phyloP scores from a whole-genome alignment of 2,797 vertebrate species.

The Myotis planiceps region DNA sequence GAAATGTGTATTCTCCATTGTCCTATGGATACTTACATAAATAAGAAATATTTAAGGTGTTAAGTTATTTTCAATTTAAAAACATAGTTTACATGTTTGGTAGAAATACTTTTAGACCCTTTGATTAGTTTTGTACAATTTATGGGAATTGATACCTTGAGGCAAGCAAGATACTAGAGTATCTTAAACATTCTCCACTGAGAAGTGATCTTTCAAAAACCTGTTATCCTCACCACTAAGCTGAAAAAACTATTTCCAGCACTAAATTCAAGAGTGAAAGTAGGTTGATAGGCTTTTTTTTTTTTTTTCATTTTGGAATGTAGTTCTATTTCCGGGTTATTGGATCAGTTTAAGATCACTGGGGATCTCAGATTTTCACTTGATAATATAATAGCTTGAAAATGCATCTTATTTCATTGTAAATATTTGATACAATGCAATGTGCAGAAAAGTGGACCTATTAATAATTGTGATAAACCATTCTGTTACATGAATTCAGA shows the following conservation, averaged over 20 bases:
- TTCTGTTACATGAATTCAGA: not conserved
- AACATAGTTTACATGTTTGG: not conserved
- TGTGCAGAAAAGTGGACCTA: not conserved
- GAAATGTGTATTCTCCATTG: not conserved
- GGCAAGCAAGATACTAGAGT: not conserved
- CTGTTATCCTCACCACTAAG: not conserved
- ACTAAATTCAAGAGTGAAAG: not conserved
- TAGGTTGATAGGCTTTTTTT: not conserved
- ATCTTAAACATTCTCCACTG: slow-evolving; percentile 43
- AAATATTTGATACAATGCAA: not conserved
- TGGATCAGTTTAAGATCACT: not conserved
- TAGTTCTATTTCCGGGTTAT: not conserved
- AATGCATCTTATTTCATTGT: not conserved
- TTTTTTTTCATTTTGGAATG: not conserved
- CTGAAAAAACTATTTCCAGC: slow-evolving; percentile 18
- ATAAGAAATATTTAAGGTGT: not conserved
- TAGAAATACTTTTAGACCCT: slow-evolving; percentile 1
- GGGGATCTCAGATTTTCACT: not conserved
- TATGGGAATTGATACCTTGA: not conserved
- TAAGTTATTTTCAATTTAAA: not conserved
- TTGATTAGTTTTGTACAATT: not conserved
- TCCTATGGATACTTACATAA: not conserved
- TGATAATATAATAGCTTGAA: slow-evolving; percentile 6
- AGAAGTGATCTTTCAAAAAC: slow-evolving; percentile 46
- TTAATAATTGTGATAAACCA: not conserved